These are phyloP conservation scores for Tetanocera ferruginea DNA, from an alignment of 2,888 invertebrate species.

Conservation along the genomic window DNA sequence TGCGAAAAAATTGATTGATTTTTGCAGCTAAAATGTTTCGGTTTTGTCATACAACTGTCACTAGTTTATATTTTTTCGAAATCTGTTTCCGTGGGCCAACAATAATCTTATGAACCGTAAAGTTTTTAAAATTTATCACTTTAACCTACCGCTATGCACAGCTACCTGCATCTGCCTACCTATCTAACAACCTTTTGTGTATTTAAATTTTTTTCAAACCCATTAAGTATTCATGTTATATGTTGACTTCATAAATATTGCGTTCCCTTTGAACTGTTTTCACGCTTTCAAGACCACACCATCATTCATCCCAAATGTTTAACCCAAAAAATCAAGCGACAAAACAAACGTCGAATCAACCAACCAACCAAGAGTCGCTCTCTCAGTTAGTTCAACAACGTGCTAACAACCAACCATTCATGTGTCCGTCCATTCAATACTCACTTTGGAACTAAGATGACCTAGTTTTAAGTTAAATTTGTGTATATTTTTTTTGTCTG, in stretches of 20 bases:
- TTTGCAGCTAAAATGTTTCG: no score
- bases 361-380: not conserved
- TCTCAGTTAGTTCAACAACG: not conserved
- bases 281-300: conserved; percentile 29
- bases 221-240: not conserved
- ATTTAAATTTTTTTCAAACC: not conserved
- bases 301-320: not conserved
- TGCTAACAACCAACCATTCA: not conserved
- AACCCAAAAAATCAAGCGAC: conserved; percentile 8
- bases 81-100: no score
- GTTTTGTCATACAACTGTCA: no score
- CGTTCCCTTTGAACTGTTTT: conserved; percentile 20
- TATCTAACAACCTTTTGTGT: not conserved
- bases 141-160: not conserved
- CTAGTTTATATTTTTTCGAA: no score
- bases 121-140: no score
- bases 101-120: no score
- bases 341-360: not conserved
- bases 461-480: conserved; percentile 24
- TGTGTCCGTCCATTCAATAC: conserved; percentile 1
- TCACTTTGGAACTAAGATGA: conserved; percentile 18
- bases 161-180: no score
- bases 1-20: no score
- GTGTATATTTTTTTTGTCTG: conserved; percentile 18
- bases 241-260: not conserved